Evolutionary conservation across 2,113 vertebrate species (phyloP).

Genomic region (Oncorhynchus mykiss): DNA sequence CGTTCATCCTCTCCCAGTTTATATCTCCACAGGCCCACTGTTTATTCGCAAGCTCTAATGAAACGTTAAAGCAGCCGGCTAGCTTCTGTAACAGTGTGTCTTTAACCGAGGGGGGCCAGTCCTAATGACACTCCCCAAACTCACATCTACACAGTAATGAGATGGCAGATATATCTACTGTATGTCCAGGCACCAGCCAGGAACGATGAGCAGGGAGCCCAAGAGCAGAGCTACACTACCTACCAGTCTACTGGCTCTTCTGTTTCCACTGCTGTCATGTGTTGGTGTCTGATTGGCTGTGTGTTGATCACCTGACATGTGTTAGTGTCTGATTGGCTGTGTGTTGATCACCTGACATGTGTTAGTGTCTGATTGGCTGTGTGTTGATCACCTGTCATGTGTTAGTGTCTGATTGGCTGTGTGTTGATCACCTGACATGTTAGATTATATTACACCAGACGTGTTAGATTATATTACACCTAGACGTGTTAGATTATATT

Average conservation of each 20-base stretch:
- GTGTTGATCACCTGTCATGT: no score
- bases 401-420: no score
- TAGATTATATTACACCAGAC: no score
- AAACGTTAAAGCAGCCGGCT: conserved; percentile 37
- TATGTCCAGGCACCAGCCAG: conserved; percentile 43
- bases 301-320: background rate
- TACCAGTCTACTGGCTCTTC: no score
- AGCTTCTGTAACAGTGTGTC: conserved; percentile 49
- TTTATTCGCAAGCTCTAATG: conserved; percentile 21
- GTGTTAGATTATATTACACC: no score
- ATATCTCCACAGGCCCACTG: conserved; percentile 27
- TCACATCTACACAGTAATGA: conserved; percentile 64
- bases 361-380: background rate
- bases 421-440: no score
- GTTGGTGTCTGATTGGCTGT: background rate
- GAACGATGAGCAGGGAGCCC: conserved; percentile 49
- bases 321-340: no score
- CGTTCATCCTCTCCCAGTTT: no score
- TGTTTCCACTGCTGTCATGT: background rate
- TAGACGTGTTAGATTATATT: no score
- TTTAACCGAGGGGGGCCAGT: conserved; percentile 51
- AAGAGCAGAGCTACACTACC: conserved; percentile 14
- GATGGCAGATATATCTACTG: conserved; percentile 61
- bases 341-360: background rate
- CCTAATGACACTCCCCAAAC: conserved; percentile 65